phyloP scores from a whole-genome alignment of 2,888 invertebrate species.

The Seira ritae region DNA sequence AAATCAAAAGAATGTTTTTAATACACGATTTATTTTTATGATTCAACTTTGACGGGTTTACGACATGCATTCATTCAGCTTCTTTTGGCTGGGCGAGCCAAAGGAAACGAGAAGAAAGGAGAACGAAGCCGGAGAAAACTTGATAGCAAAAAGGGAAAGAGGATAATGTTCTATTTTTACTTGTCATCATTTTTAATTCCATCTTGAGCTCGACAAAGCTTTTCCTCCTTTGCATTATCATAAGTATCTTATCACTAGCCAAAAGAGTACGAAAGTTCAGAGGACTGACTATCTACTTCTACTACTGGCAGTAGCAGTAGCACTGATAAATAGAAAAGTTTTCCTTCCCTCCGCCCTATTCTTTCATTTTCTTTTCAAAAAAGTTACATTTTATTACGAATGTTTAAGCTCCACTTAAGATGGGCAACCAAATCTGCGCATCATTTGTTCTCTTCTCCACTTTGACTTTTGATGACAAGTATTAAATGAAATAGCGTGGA shows the following conservation, averaged over 20 bases:
- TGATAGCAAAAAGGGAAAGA: background rate
- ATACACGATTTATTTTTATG: conserved; percentile 68
- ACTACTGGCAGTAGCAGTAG: no score
- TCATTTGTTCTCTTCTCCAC: conserved; percentile 45
- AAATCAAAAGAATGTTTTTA: conserved; percentile 22
- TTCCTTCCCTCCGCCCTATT: background rate
- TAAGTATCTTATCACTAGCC: conserved; percentile 22
- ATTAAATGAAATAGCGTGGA: conserved; percentile 34
- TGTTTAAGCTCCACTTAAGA: conserved; percentile 8
- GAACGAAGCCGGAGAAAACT: background rate
- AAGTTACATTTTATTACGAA: conserved; percentile 4
- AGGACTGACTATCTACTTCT: no score
- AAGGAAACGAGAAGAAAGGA: conserved; percentile 15
- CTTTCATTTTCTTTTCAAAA: background rate
- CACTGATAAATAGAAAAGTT: background rate
- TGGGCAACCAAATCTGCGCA: conserved; percentile 39
- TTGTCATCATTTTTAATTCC: conserved; percentile 62
- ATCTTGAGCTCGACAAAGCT: conserved; percentile 23
- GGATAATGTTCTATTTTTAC: conserved; percentile 26
- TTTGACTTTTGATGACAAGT: conserved; percentile 44
- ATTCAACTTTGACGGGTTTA: conserved; percentile 70
- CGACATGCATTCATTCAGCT: conserved; percentile 53
- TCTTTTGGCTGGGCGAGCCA: conserved; percentile 18
- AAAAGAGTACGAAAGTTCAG: background rate
- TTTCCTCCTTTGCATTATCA: conserved; percentile 25